Evolutionary conservation across 2,888 invertebrate genomes (phyloP).

Genomic region (Unio delphinus): DNA sequence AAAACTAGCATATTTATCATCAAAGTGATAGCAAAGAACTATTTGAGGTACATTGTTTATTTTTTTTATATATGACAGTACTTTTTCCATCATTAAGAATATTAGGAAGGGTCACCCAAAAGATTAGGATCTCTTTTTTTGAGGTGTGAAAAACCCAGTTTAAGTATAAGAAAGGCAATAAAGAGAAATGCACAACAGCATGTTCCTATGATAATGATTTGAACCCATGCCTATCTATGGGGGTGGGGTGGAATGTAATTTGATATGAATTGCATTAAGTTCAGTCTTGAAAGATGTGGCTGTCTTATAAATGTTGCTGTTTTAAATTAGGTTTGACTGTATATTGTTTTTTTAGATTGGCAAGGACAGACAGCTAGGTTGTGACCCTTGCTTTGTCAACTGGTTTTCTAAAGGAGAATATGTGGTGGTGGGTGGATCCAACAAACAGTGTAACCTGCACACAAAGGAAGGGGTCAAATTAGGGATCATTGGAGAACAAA

Average conservation of each 20-base stretch:
- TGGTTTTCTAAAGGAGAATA: slow-evolving; percentile 86
- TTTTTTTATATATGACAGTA: no score
- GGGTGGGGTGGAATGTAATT: not conserved
- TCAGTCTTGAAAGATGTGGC: not conserved
- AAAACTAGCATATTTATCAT: no score
- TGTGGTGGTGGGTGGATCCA: slow-evolving; percentile 85
- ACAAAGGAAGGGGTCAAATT: slow-evolving; percentile 88
- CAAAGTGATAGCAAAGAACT: no score
- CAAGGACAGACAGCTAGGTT: slow-evolving; percentile 76
- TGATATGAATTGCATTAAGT: not conserved
- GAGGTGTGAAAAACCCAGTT: no score
- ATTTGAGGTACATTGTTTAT: no score
- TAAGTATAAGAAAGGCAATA: no score
- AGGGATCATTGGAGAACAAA: slow-evolving; percentile 80
- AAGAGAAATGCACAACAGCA: no score
- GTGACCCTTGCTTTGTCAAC: slow-evolving; percentile 83
- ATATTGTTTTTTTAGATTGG: slow-evolving; percentile 71
- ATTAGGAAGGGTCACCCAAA: no score
- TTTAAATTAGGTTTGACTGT: not conserved
- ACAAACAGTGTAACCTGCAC: slow-evolving; percentile 83
- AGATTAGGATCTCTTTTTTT: no score
- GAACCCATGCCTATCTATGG: not conserved
- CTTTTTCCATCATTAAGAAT: no score
- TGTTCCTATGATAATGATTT: not conserved
- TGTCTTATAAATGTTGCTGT: no score